Evolutionary conservation across 2,113 vertebrate species (phyloP).

Genomic region (Heterotilapia buettikoferi): DNA sequence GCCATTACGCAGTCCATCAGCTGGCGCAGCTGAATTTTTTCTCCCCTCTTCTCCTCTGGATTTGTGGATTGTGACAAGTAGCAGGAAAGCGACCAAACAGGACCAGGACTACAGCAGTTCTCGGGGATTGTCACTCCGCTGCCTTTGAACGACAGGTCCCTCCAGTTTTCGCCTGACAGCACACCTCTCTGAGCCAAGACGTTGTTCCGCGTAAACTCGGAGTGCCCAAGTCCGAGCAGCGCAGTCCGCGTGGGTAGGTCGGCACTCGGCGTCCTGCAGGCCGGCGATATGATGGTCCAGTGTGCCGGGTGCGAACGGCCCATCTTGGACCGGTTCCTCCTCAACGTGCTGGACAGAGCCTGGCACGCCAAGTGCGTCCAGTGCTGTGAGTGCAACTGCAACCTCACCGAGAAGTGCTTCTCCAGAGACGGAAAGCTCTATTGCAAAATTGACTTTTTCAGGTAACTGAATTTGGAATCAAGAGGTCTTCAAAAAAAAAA

Average conservation of each 20-base stretch:
- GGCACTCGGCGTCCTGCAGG: constrained; percentile 70
- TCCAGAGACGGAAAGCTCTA: constrained; percentile 95
- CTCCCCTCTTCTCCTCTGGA: constrained; percentile 28
- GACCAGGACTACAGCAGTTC: constrained; percentile 29
- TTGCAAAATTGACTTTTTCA: constrained; percentile 98
- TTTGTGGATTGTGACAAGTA: constrained; percentile 66
- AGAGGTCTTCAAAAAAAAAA: not conserved
- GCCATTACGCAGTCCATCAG: constrained; percentile 3
- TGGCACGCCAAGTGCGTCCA: constrained; percentile 97
- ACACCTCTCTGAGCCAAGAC: constrained; percentile 62
- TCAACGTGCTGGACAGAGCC: constrained; percentile 93
- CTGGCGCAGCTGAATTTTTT: constrained; percentile 16
- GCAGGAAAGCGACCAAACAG: not conserved
- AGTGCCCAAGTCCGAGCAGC: constrained; percentile 67
- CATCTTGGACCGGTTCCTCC: constrained; percentile 91
- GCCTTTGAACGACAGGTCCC: not conserved
- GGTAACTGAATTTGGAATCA: constrained; percentile 69
- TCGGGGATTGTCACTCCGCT: constrained; percentile 13
- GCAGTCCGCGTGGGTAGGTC: constrained; percentile 64
- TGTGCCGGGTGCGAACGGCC: constrained; percentile 96
- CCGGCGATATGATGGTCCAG: constrained; percentile 90
- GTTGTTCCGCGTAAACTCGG: constrained; percentile 70
- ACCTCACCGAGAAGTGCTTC: constrained; percentile 96
- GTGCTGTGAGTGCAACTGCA: constrained; percentile 94
- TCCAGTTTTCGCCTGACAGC: constrained; percentile 37